Base-by-base conservation (phyloP, 2,888 invertebrate genomes). In the Xestia c-nigrum region DNA sequence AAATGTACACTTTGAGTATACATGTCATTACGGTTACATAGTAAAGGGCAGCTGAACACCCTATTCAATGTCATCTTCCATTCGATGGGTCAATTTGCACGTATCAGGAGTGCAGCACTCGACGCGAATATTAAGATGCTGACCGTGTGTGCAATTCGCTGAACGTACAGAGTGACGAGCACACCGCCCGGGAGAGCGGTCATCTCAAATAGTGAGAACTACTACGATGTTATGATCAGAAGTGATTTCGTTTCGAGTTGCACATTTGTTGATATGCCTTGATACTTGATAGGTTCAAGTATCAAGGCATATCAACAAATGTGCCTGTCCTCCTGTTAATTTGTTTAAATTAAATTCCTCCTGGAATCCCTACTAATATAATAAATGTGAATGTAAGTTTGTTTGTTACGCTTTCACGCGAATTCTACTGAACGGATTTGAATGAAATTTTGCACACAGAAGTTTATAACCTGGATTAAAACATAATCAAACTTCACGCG, bases 121-220 rank as follows among this genome's bases (percentile, higher is more conserved):
- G 65, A 63, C 61, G n/a, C 61, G 71, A 84, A 84, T 82, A 43
- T 68, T 69, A 74, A 74, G 43, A 83, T 52, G 67, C 57, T 71
- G 70, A 83, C 12, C 74, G 16, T 72, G 50, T 70, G 64, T 65
- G 80, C 68, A 64, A 83, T 83, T 71, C 14, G 59, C n/a, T 31
- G 52, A 67, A 55, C 38, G 38, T 43, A 68, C 5, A 31, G 59
- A 79, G 64, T 71, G 66, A 63, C 52, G 71, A 64, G 70, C 10
- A 52, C 38, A 12, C 64, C 24, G 7, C 21, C 21, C 38, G 24
- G 43, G 14, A 40, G 31, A 67, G 57, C 50, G 59, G 74, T 64
- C 59, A 71, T 74, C 67, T 59, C 67, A 50, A 69, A 55, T 68
- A 65, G 71, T 64, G 43, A 68, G 38, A 38, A 31, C 43, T 65